phyloP scores from a whole-genome alignment of 2,888 invertebrate genomes.

The Drosophila antonietae region DNA sequence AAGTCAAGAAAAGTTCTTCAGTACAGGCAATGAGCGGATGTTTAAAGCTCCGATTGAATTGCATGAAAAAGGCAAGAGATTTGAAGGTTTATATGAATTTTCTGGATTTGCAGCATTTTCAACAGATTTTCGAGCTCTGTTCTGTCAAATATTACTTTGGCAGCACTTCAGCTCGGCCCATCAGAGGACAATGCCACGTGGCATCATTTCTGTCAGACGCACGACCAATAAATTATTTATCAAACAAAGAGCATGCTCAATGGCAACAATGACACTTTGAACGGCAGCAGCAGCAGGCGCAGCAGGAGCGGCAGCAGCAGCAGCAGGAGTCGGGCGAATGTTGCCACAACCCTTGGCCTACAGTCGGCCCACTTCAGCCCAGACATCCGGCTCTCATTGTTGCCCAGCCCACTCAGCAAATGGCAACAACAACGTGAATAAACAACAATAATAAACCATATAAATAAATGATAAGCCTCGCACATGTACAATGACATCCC shows the following conservation, averaged over 20 bases:
- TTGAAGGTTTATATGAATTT: not conserved
- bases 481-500: constrained; percentile 62
- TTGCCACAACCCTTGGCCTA: constrained; percentile 35
- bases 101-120: not conserved
- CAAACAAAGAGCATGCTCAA: constrained; percentile 75
- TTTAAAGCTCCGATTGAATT: constrained; percentile 31
- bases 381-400: constrained; percentile 50
- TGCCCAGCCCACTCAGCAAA: constrained; percentile 17
- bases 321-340: constrained; percentile 12
- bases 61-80: constrained; percentile 29
- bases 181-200: constrained; percentile 46
- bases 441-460: constrained; percentile 70
- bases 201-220: constrained; percentile 52
- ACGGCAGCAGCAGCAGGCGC: constrained; percentile 47
- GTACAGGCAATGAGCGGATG: constrained; percentile 21
- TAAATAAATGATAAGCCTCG: constrained; percentile 72
- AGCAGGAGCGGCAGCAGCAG: constrained; percentile 14
- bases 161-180: constrained; percentile 30
- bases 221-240: constrained; percentile 72
- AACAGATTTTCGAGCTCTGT: constrained; percentile 4
- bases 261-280: constrained; percentile 77
- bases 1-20: constrained; percentile 1
- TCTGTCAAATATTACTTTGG: constrained; percentile 36
- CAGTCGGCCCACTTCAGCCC: constrained; percentile 40
- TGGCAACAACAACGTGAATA: constrained; percentile 15